Percentiles rank a stretch among this genome's conserved stretches.
Evolutionary conservation across 2,113 vertebrate genomes (phyloP).

Genomic region (Albula goreensis): DNA sequence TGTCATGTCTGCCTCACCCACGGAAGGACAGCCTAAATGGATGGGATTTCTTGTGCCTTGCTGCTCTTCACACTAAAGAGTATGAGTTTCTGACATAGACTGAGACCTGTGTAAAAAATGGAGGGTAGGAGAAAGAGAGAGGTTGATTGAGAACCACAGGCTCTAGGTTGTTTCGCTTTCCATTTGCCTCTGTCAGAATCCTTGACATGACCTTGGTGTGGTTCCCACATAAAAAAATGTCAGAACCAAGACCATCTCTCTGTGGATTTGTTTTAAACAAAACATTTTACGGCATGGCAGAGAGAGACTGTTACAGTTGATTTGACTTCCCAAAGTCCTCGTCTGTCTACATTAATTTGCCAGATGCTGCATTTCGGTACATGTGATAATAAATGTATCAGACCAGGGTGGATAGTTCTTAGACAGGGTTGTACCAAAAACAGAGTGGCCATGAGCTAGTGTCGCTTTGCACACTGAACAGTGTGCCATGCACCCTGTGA

Average conservation of each 20-base stretch:
- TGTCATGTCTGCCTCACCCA: not conserved
- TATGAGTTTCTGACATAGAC: not conserved
- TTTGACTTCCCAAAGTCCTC: not conserved
- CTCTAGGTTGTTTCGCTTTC: not conserved
- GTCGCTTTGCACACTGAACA: not conserved
- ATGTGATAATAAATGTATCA: not conserved
- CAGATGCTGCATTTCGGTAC: not conserved
- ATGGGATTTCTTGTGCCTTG: not conserved
- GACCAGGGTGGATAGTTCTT: not conserved
- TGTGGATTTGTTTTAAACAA: not conserved
- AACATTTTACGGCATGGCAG: not conserved
- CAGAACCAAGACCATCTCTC: not conserved
- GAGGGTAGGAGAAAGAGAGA: not conserved
- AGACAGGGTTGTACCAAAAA: not conserved
- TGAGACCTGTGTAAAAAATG: not conserved
- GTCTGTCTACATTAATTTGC: not conserved
- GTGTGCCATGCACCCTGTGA: slow-evolving; percentile 9
- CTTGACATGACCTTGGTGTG: not conserved
- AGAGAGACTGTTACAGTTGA: not conserved
- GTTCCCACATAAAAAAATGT: not conserved
- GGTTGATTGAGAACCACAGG: not conserved
- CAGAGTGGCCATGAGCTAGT: not conserved
- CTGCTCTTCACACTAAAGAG: not conserved
- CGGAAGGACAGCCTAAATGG: not conserved
- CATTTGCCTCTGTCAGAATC: not conserved